A percentile compares a stretch with the other conserved stretches of the same genome.
Evolutionary conservation across 2,797 vertebrate genomes (phyloP).

Genomic region (Triplophysa yarkandensis): DNA sequence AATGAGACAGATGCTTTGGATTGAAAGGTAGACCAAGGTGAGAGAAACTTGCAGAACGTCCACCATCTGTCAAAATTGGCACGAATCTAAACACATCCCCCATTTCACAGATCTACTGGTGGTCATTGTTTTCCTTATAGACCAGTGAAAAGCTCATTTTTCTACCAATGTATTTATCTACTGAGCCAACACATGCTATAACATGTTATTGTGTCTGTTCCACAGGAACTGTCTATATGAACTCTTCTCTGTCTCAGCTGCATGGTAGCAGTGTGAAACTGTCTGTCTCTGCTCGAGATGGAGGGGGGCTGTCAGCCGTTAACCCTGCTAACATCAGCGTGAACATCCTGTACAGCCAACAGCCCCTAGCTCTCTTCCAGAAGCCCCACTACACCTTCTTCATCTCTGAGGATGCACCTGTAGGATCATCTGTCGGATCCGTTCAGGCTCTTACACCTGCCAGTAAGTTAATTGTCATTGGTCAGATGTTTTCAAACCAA

Average conservation of each 20-base stretch:
- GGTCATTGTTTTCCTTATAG: background rate
- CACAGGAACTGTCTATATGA: constrained; percentile 83
- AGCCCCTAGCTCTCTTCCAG: constrained; percentile 83
- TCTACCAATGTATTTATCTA: background rate
- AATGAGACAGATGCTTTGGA: constrained; percentile 57
- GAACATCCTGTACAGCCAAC: constrained; percentile 75
- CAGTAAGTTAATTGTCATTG: constrained; percentile 72
- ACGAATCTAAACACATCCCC: background rate
- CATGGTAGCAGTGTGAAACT: constrained; percentile 73
- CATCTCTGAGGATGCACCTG: constrained; percentile 79
- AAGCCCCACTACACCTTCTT: constrained; percentile 81
- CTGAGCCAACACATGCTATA: background rate
- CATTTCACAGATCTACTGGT: background rate
- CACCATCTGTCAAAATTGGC: constrained; percentile 62
- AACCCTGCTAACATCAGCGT: constrained; percentile 81
- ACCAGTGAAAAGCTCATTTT: background rate
- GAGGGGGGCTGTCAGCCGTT: constrained; percentile 76
- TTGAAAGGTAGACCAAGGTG: constrained; percentile 66
- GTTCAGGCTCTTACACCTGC: constrained; percentile 78
- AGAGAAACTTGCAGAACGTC: constrained; percentile 48
- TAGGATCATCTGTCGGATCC: constrained; percentile 77
- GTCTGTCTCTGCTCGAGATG: constrained; percentile 80
- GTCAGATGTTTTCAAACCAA: background rate
- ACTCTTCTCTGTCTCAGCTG: constrained; percentile 79
- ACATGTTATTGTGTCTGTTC: background rate